These are phyloP conservation scores for Atta colombica DNA, from an alignment of 1,140 invertebrate species.

Conservation along the genomic window DNA sequence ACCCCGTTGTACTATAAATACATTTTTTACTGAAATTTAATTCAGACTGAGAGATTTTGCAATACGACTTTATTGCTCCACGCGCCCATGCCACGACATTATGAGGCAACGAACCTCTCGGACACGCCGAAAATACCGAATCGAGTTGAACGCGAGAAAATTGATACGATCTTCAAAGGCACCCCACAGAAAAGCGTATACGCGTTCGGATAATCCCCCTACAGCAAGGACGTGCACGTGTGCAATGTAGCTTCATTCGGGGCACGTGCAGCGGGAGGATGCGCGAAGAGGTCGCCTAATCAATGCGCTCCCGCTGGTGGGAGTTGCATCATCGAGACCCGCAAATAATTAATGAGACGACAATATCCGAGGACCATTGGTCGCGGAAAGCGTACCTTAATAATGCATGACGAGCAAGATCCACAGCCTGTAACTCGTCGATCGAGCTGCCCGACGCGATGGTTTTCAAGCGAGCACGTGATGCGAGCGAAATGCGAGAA, in stretches of 20 bases:
- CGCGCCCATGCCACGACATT: neutral
- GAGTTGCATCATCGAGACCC: conserved; percentile 57
- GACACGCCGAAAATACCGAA: neutral
- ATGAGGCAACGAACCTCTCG: neutral
- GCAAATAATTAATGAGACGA: conserved; percentile 71
- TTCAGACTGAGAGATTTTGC: neutral
- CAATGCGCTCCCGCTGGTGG: neutral
- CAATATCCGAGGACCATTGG: conserved; percentile 23
- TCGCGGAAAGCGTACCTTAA: conserved; percentile 31
- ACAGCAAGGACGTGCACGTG: conserved; percentile 48
- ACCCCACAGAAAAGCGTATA: conserved; percentile 14
- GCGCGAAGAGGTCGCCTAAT: conserved; percentile 40
- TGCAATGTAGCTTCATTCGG: conserved; percentile 60
- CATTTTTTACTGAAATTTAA: neutral
- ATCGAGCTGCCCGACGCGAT: neutral
- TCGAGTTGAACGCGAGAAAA: conserved; percentile 23
- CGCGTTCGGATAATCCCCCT: conserved; percentile 45
- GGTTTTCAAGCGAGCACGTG: neutral
- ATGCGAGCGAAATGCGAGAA: neutral
- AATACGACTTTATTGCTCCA: neutral
- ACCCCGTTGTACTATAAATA: neutral
- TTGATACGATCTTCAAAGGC: conserved; percentile 48
- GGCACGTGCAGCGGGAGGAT: conserved; percentile 60
- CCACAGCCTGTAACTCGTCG: neutral
- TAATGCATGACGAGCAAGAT: conserved; percentile 57